Evolutionary conservation across 37 sponge, comb jelly and placozoan species (phyloP).

Genomic region (Ephydatia muelleri): DNA sequence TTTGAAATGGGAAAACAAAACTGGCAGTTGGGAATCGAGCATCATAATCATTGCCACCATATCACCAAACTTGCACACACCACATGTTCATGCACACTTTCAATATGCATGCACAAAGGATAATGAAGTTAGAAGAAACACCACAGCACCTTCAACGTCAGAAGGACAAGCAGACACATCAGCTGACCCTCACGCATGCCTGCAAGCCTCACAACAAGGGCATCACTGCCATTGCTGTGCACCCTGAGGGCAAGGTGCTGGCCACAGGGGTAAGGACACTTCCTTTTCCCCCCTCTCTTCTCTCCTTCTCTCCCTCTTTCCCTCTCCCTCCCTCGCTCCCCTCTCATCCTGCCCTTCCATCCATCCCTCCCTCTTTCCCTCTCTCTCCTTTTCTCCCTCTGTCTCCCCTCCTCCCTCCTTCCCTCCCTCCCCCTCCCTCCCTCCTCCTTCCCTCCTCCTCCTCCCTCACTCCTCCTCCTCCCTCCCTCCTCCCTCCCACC

Average conservation of each 20-base stretch:
- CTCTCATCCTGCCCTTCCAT: no score
- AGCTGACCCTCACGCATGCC: constrained; percentile 77
- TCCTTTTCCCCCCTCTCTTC: background rate
- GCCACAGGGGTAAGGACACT: constrained; percentile 76
- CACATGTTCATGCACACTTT: background rate
- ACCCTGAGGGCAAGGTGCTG: constrained; percentile 63
- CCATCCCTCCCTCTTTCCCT: no score
- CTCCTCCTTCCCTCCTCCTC: background rate
- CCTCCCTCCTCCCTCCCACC: no score
- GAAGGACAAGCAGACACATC: background rate
- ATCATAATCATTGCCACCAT: no score
- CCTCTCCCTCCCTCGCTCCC: background rate
- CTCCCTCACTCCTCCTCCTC: background rate
- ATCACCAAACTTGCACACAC: background rate
- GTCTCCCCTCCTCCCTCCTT: constrained; percentile 10
- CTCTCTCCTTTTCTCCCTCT: background rate
- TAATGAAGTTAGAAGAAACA: no score
- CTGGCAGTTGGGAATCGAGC: no score
- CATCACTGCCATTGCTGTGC: constrained; percentile 77
- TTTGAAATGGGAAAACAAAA: no score
- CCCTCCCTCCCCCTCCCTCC: background rate
- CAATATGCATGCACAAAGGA: no score
- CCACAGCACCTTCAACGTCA: no score
- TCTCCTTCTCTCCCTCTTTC: background rate
- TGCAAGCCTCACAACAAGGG: constrained; percentile 89